Conservation (phyloP, 2,888 invertebrate genomes). For the Drosophila paramelanica region DNA sequence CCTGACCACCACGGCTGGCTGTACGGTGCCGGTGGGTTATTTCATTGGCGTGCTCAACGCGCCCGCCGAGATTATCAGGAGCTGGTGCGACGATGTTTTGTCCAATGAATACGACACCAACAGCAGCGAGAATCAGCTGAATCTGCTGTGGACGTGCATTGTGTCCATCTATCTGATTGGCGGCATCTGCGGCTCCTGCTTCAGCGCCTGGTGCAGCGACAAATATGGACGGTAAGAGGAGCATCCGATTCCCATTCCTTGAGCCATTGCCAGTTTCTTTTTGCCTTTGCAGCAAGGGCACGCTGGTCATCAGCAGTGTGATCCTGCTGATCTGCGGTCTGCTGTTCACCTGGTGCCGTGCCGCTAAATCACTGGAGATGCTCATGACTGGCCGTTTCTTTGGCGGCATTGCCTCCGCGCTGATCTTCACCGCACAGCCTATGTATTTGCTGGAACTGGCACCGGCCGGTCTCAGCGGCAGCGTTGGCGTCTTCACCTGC, state of each 20-base stretch:
- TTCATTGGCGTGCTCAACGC: conserved; percentile 94
- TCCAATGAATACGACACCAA: conserved; percentile 86
- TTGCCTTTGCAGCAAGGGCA: conserved; percentile 85
- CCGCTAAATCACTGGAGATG: conserved; percentile 90
- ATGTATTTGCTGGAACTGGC: conserved; percentile 96
- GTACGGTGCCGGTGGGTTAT: conserved; percentile 92
- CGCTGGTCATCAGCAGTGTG: conserved; percentile 89
- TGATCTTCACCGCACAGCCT: conserved; percentile 93
- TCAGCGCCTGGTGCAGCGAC: conserved; percentile 91
- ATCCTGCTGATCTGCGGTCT: conserved; percentile 89
- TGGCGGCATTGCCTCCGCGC: conserved; percentile 90
- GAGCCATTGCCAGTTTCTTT: no score
- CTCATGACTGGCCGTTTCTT: conserved; percentile 91
- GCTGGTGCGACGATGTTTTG: conserved; percentile 90
- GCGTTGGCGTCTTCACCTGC: conserved; percentile 92
- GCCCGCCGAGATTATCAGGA: conserved; percentile 89
- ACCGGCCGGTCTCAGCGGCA: conserved; percentile 90
- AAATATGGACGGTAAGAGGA: conserved; percentile 87
- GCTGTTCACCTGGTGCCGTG: conserved; percentile 88
- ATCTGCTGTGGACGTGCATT: conserved; percentile 91
- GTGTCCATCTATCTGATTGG: conserved; percentile 95
- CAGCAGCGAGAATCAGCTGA: conserved; percentile 86
- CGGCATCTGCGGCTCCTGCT: conserved; percentile 93
- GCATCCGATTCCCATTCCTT: background rate
- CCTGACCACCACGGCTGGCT: conserved; percentile 90